Evolutionary conservation across 2,113 vertebrate genomes (phyloP).

Genomic region (Vanacampus margaritifer): DNA sequence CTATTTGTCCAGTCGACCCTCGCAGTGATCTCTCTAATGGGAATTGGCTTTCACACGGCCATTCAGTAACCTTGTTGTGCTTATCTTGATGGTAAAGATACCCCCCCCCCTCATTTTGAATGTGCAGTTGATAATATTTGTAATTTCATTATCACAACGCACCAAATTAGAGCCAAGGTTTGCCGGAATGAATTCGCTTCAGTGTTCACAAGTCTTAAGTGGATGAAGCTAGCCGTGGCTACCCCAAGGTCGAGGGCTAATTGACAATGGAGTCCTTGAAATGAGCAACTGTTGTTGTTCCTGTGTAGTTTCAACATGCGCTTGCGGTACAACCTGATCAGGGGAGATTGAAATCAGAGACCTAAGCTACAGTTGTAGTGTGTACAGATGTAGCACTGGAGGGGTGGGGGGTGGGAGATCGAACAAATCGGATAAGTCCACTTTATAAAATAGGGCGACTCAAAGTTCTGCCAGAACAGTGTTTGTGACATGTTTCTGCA

Average conservation of each 20-base stretch:
- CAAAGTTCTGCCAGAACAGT: no score
- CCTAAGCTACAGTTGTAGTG: constrained; percentile 8
- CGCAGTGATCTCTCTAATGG: neutral
- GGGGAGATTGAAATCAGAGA: constrained; percentile 9
- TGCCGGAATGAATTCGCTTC: neutral
- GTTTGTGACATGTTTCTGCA: no score
- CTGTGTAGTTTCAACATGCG: neutral
- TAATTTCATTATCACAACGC: neutral
- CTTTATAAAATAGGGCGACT: no score
- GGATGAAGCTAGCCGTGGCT: neutral
- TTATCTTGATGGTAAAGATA: neutral
- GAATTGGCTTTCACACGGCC: neutral
- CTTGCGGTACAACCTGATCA: constrained; percentile 17
- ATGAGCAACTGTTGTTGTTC: neutral
- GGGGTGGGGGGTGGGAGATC: no score
- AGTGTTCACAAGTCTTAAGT: neutral
- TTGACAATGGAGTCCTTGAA: neutral
- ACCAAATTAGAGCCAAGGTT: neutral
- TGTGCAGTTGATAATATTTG: neutral
- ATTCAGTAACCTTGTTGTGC: neutral
- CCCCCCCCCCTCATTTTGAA: neutral
- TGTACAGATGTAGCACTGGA: neutral
- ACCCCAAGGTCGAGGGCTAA: neutral
- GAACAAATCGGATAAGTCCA: no score
- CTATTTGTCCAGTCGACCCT: neutral